Base-by-base conservation (phyloP, 2,797 vertebrate species). In the Micromesistius poutassou region DNA sequence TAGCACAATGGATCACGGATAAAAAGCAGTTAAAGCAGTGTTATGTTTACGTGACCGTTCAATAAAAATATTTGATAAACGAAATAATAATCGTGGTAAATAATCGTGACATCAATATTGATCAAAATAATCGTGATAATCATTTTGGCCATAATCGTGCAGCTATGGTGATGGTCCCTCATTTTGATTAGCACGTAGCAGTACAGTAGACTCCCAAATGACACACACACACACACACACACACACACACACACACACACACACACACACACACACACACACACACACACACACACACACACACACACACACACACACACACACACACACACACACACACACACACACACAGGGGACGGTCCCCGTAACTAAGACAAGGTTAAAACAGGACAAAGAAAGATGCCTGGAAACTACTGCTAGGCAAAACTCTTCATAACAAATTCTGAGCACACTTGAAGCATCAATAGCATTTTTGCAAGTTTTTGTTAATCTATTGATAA, bases 181-280 rank as follows among this genome's bases (percentile, higher is more conserved):
- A n/a, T n/a, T n/a, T n/a, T n/a, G n/a, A n/a, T n/a, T n/a, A n/a
- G n/a, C n/a, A n/a, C n/a, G n/a, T n/a, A n/a, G n/a, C n/a, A n/a
- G n/a, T n/a, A n/a, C n/a, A n/a, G n/a, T n/a, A n/a, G n/a, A n/a
- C n/a, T n/a, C n/a, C n/a, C n/a, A n/a, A n/a, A n/a, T n/a, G n/a
- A n/a, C n/a, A n/a, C 55, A 78, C 77, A 78, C 71, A 79, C 77
- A 83, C 70, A 76, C 25, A 82, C 28, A 70, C 66, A 70, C 66
- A 72, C 71, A 80, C 42, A 35, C 14, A 13, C 13, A 30, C 72
- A 38, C 50, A 80, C 42, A 35, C 14, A 13, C 13, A 30, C 72
- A 38, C 50, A 80, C 42, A 35, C 14, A 13, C 13, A 30, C 72
- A 38, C 50, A 80, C 42, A 35, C 14, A 13, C 13, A 30, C 72